phyloP scores from a whole-genome alignment of 2,113 vertebrate genomes.

The Nerophis ophidion region DNA sequence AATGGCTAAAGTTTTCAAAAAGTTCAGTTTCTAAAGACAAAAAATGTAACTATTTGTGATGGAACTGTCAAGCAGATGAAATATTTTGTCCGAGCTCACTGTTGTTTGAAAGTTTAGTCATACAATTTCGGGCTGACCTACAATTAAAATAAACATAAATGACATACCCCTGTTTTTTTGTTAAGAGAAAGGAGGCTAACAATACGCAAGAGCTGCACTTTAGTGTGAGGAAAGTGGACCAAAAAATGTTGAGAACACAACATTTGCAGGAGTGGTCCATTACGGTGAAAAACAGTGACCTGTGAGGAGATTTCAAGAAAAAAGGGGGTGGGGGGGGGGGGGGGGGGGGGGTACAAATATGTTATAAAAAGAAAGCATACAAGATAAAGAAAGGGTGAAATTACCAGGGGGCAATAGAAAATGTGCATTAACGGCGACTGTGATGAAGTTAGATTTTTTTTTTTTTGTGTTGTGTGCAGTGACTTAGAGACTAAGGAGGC shows the following conservation, averaged over 20 bases:
- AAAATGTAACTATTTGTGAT: too few relatives aligned
- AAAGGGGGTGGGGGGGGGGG: constrained; percentile 21
- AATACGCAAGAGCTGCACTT: constrained; percentile 4
- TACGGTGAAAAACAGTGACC: constrained; percentile 74
- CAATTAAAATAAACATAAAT: not conserved
- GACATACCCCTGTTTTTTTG: not conserved
- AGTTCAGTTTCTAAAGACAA: too few relatives aligned
- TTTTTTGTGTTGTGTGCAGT: constrained; percentile 73
- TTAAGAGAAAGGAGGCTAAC: not conserved
- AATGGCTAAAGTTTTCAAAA: too few relatives aligned
- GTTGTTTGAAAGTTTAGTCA: too few relatives aligned
- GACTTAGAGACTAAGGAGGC: constrained; percentile 85
- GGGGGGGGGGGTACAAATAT: constrained; percentile 13
- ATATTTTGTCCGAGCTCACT: too few relatives aligned
- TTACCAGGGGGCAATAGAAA: constrained; percentile 77
- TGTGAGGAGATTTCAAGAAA: constrained; percentile 75
- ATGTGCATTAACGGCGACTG: constrained; percentile 79
- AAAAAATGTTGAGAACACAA: constrained; percentile 13
- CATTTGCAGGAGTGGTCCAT: constrained; percentile 45
- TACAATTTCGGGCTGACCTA: not conserved
- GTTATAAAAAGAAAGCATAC: constrained; percentile 44
- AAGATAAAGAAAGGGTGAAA: constrained; percentile 66
- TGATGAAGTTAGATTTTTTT: constrained; percentile 82
- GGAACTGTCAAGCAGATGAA: too few relatives aligned
- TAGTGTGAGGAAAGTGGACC: constrained; percentile 9